phyloP scores from a whole-genome alignment of 2,888 invertebrate genomes.

The Rotaria socialis region DNA sequence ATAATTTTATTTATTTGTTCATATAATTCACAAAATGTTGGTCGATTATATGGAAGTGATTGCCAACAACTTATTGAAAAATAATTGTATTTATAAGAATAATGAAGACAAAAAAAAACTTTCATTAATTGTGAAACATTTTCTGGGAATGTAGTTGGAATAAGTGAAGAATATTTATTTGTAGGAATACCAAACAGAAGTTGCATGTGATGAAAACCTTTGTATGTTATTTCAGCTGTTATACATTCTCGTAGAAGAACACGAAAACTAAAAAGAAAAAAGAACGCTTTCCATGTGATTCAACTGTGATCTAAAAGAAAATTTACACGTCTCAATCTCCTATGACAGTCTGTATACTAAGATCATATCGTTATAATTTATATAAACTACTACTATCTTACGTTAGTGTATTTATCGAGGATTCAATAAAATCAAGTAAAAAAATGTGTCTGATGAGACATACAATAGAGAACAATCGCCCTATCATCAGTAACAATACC shows the following conservation, averaged over 20 bases:
- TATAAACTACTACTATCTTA: too few species aligned
- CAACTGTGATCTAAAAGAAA: too few species aligned
- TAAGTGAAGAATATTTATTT: slow-evolving; percentile 87
- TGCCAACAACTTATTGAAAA: slow-evolving; percentile 71
- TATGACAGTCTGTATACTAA: too few species aligned
- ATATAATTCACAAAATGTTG: slow-evolving; percentile 79
- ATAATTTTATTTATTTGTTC: slow-evolving; percentile 75
- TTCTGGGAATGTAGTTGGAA: slow-evolving; percentile 75
- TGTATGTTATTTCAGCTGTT: slow-evolving; percentile 92
- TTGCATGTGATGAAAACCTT: slow-evolving; percentile 84
- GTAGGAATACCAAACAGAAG: slow-evolving; percentile 93
- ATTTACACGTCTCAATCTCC: too few species aligned
- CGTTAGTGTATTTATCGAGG: too few species aligned
- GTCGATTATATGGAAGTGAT: slow-evolving; percentile 81
- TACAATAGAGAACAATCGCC: too few species aligned
- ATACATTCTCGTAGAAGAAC: slow-evolving; percentile 90
- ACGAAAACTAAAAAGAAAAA: slow-evolving; percentile 68
- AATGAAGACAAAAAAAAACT: slow-evolving; percentile 60
- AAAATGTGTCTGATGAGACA: too few species aligned
- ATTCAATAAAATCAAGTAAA: too few species aligned
- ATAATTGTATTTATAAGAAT: not conserved
- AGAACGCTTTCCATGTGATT: slow-evolving; percentile 67
- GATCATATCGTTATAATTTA: too few species aligned
- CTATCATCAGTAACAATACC: too few species aligned
- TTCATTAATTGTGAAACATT: slow-evolving; percentile 73